Percentiles rank a stretch among this genome's conserved stretches.
Evolutionary conservation across 2,888 invertebrate genomes (phyloP).

Genomic region (Chaetogeoica ovagalla): DNA sequence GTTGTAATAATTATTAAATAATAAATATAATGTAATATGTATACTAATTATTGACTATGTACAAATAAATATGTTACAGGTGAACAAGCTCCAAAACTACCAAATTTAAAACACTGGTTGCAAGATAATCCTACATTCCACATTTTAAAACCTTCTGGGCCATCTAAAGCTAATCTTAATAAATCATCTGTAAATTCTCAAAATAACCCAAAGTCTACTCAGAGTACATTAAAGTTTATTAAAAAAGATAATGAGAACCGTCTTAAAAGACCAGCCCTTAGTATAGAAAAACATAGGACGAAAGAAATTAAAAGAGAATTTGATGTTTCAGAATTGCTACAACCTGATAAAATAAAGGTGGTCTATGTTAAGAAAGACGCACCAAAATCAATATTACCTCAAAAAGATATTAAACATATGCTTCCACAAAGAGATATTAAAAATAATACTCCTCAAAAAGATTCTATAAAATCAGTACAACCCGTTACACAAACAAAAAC

Average conservation of each 20-base stretch:
- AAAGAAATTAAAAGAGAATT: conserved; percentile 46
- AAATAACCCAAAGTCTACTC: background rate
- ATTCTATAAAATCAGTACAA: conserved; percentile 25
- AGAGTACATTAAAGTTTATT: conserved; percentile 9
- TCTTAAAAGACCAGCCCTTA: conserved; percentile 21
- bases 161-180: background rate
- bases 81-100: conserved; percentile 79
- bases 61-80: conserved; percentile 62
- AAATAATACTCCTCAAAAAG: conserved; percentile 18
- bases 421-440: conserved; percentile 31
- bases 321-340: conserved; percentile 37
- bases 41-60: background rate
- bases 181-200: conserved; percentile 2
- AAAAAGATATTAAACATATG: conserved; percentile 30
- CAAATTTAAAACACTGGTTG: conserved; percentile 80
- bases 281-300: conserved; percentile 16
- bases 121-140: conserved; percentile 86
- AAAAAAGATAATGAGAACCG: conserved; percentile 36
- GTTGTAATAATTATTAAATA: conserved; percentile 21
- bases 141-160: conserved; percentile 64
- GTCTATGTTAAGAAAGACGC: conserved; percentile 43
- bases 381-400: conserved; percentile 16
- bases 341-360: conserved; percentile 40
- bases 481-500: conserved; percentile 17
- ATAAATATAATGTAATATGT: background rate